A percentile compares a stretch with the other conserved stretches of the same genome.
Conservation (phyloP, 1,140 invertebrate genomes). For the Rhynchophorus ferrugineus region DNA sequence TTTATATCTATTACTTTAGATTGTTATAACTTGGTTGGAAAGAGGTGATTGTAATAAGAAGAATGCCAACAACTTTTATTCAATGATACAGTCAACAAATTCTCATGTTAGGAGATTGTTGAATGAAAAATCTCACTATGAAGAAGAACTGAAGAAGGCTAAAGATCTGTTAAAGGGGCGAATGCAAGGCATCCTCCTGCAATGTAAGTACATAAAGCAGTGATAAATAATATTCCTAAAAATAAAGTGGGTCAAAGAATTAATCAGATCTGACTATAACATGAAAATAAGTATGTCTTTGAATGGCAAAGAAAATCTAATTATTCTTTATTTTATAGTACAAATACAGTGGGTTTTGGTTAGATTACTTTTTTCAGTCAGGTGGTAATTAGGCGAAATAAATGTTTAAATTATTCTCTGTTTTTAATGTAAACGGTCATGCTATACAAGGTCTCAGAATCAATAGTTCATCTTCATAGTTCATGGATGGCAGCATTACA, state of each 20-base stretch:
- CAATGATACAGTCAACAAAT: conserved; percentile 89
- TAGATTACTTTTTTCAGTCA: too few species aligned
- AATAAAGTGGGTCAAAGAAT: too few species aligned
- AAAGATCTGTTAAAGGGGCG: conserved; percentile 72
- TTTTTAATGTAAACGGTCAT: too few species aligned
- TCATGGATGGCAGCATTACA: background rate
- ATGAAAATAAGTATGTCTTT: conserved; percentile 5
- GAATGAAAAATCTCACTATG: conserved; percentile 73
- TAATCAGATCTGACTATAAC: background rate
- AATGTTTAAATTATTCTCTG: too few species aligned
- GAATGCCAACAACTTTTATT: conserved; percentile 85
- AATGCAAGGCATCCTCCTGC: conserved; percentile 69
- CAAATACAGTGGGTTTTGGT: too few species aligned
- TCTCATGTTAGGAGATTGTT: conserved; percentile 78
- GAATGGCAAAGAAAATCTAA: too few species aligned
- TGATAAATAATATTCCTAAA: too few species aligned
- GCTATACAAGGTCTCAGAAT: too few species aligned
- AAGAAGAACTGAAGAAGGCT: conserved; percentile 76
- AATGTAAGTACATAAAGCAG: conserved; percentile 80
- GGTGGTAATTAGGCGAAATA: too few species aligned
- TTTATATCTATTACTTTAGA: conserved; percentile 44
- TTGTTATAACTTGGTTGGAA: conserved; percentile 84
- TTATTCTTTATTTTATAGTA: too few species aligned
- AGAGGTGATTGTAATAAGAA: conserved; percentile 84
- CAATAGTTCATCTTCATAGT: too few species aligned